These are phyloP conservation scores for Formica aserva DNA, from an alignment of 2,888 invertebrate species.

Conservation along the genomic window DNA sequence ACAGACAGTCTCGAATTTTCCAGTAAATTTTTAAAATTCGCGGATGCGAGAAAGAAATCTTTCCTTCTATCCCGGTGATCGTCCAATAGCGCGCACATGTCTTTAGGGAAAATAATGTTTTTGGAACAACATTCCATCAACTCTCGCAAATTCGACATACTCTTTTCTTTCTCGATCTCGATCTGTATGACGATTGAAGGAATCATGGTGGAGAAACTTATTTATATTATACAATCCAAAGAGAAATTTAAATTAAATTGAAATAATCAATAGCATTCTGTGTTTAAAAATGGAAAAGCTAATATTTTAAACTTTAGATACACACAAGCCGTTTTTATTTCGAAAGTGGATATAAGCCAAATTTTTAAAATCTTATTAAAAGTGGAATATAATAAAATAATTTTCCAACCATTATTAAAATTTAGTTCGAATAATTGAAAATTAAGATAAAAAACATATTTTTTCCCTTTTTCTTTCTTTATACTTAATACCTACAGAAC, in stretches of 20 bases:
- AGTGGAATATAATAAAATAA: background rate
- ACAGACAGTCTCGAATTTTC: conserved; percentile 66
- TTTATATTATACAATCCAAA: background rate
- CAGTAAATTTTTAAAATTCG: conserved; percentile 74
- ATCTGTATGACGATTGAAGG: conserved; percentile 51
- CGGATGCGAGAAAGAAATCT: conserved; percentile 71
- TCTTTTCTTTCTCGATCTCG: conserved; percentile 62
- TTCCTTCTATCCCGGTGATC: conserved; percentile 65
- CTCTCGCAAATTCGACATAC: conserved; percentile 58
- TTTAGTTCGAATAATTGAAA: background rate
- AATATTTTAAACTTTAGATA: background rate
- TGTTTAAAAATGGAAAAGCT: background rate
- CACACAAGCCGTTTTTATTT: background rate
- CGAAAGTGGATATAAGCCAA: background rate
- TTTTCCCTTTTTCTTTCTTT: background rate
- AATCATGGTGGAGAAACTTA: background rate
- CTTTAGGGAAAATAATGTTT: conserved; percentile 63
- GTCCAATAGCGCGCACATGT: conserved; percentile 66
- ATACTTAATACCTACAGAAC: background rate
- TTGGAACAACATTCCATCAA: conserved; percentile 70
- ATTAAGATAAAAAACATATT: background rate
- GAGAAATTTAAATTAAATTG: background rate
- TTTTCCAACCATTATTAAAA: background rate
- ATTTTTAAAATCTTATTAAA: background rate
- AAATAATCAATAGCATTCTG: background rate